Percentiles rank a stretch among this genome's conserved stretches.
These are phyloP conservation scores for Epirrita christyi DNA, from an alignment of 2,888 invertebrate species.

Conservation along the genomic window DNA sequence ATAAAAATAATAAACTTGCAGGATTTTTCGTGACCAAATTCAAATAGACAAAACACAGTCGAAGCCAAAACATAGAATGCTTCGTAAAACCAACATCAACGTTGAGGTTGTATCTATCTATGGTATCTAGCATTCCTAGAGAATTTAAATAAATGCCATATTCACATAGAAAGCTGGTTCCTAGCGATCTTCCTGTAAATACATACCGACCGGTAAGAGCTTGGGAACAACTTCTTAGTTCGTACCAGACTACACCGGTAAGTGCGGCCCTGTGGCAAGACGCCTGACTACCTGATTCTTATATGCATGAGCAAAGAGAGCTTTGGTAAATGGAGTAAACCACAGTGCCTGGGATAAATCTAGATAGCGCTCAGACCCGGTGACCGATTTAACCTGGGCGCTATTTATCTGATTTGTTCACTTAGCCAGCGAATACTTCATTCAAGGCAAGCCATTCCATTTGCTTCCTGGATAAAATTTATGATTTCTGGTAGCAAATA, in stretches of 20 bases:
- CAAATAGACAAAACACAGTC: constrained; percentile 11
- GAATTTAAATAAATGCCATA: constrained; percentile 13
- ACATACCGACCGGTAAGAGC: too few relatives aligned
- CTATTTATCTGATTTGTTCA: constrained; percentile 35
- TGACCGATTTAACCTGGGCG: constrained; percentile 33
- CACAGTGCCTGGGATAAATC: constrained; percentile 30
- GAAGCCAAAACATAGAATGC: constrained; percentile 17
- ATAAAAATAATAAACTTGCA: too few relatives aligned
- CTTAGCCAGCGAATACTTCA: constrained; percentile 16
- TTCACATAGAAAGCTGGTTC: constrained; percentile 2
- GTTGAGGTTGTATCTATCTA: constrained; percentile 10
- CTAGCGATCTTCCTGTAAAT: background rate
- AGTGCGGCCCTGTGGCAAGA: too few relatives aligned
- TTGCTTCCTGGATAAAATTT: constrained; percentile 13
- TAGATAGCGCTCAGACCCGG: constrained; percentile 29
- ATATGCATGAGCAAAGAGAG: background rate
- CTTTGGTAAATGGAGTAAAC: constrained; percentile 19
- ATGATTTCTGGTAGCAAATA: too few relatives aligned
- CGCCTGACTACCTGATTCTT: too few relatives aligned
- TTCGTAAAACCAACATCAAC: constrained; percentile 10
- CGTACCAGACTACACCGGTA: too few relatives aligned
- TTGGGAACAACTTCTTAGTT: too few relatives aligned
- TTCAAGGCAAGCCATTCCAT: constrained; percentile 17
- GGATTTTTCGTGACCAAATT: background rate
- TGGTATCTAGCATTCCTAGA: constrained; percentile 13